Base-by-base conservation (phyloP, 2,888 invertebrate genomes). In the Eristalis pertinax region DNA sequence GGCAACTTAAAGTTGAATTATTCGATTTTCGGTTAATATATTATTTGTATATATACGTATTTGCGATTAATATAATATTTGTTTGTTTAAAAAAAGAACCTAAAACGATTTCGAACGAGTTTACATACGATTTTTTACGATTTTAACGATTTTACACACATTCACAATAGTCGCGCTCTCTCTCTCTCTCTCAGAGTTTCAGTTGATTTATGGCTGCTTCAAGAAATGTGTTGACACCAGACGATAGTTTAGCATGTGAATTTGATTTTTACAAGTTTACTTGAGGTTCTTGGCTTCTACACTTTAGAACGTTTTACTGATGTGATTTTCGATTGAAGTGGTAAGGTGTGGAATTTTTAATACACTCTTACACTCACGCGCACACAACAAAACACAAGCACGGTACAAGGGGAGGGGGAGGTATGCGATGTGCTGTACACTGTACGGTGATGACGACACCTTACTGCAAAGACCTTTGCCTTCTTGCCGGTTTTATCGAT, bases 181-280 rank as follows among this genome's bases (percentile, higher is more conserved):
- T 58, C 10, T 62, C 67, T 67, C 29, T 77, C n/a, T 41, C 35
- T 58, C 11, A 60, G 32, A 10, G 22, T 19, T 67, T 64, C 2
- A 13, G 91, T 90, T 92, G 93, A 95, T 95, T 96, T 97, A 97
- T 95, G 97, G 97, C 94, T 97, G 97, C 94, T 97, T 97, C 94
- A 97, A 94, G 94, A 97, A 97, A 94, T 97, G 97, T 93, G 97
- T 97, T 93, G 97, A 97, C 90, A 97, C 97, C 92, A 97, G 95
- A 94, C 97, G 96, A 96, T 97, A 96, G 94, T 97, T 97, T 95
- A 97, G 97, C 97, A 97, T 97, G 91, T 92, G 92, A 91, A 89
- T 89, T 75, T 76, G 68, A 79, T 60, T 63, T 60, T 63, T 32
- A 83, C 63, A 75, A 82, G 81, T 78, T 84, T 84, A 63, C 58